Conservation (phyloP, 2,113 vertebrate genomes). For the Lamprotornis superbus region DNA sequence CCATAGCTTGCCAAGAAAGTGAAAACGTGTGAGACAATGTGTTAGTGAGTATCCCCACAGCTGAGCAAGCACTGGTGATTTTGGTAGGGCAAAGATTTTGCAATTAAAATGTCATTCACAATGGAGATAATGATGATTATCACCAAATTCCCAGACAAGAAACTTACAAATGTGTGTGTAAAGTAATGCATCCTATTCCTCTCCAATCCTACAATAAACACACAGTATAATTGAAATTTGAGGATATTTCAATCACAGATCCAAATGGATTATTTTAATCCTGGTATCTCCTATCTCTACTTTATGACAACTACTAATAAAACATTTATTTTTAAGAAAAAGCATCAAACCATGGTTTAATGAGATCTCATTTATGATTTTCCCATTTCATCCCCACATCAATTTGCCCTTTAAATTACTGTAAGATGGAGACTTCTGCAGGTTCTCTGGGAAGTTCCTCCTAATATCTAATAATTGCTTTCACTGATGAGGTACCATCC, state of each 20-base stretch:
- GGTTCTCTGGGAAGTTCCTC: background rate
- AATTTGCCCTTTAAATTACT: background rate
- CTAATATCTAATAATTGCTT: background rate
- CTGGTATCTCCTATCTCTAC: background rate
- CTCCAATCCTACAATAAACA: background rate
- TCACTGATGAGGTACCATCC: background rate
- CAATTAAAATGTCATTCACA: constrained; percentile 11
- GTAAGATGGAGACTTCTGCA: background rate
- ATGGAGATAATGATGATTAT: background rate
- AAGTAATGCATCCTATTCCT: background rate
- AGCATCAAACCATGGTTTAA: background rate
- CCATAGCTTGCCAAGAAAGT: constrained; percentile 24
- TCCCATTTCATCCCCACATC: background rate
- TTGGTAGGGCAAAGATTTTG: background rate
- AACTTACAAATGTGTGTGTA: fast-evolving
- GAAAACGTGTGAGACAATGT: constrained; percentile 42
- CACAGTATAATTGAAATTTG: background rate
- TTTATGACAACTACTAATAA: background rate
- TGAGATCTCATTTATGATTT: background rate
- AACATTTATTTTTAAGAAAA: background rate
- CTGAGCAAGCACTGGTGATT: background rate
- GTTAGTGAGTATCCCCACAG: constrained; percentile 23
- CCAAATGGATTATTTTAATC: background rate
- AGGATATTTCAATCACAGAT: background rate
- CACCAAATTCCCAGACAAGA: background rate